phyloP scores from a whole-genome alignment of 2,888 invertebrate species.

The Papilio demoleus region DNA sequence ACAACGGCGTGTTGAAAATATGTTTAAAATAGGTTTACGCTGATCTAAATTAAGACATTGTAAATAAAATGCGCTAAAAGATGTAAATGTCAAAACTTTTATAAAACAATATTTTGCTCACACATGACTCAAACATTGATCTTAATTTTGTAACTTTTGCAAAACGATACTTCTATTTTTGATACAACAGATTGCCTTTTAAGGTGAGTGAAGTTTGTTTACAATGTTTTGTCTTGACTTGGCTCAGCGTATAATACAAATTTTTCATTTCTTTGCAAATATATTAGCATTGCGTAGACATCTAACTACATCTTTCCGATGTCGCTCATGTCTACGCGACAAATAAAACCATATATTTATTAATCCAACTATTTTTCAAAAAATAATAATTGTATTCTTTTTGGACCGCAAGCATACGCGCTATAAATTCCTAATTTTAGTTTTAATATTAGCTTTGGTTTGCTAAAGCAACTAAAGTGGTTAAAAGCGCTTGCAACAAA shows the following conservation, averaged over 20 bases:
- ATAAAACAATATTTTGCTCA: background rate
- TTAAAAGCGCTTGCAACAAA: slow-evolving; percentile 67
- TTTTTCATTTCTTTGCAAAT: slow-evolving; percentile 15
- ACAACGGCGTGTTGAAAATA: slow-evolving; percentile 13
- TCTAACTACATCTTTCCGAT: slow-evolving; percentile 81
- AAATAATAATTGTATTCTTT: slow-evolving; percentile 41
- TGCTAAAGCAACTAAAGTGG: slow-evolving; percentile 58
- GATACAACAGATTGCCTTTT: too few relatives aligned
- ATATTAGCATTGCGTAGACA: slow-evolving; percentile 72
- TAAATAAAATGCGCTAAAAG: background rate
- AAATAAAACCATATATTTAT: slow-evolving; percentile 50
- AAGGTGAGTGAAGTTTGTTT: background rate
- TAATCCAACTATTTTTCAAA: slow-evolving; percentile 37
- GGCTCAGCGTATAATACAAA: background rate
- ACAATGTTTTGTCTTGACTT: background rate
- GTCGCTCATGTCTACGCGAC: slow-evolving; percentile 81
- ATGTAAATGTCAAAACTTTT: background rate
- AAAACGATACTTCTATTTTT: background rate
- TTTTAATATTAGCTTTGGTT: slow-evolving; percentile 53
- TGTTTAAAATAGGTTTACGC: slow-evolving; percentile 8
- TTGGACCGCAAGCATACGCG: slow-evolving; percentile 13
- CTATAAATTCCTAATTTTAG: slow-evolving; percentile 33
- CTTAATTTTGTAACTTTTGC: background rate
- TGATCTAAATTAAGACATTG: background rate
- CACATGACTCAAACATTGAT: too few relatives aligned